These are phyloP conservation scores for Conus ventricosus DNA, from an alignment of 1,140 invertebrate species.

Conservation along the genomic window DNA sequence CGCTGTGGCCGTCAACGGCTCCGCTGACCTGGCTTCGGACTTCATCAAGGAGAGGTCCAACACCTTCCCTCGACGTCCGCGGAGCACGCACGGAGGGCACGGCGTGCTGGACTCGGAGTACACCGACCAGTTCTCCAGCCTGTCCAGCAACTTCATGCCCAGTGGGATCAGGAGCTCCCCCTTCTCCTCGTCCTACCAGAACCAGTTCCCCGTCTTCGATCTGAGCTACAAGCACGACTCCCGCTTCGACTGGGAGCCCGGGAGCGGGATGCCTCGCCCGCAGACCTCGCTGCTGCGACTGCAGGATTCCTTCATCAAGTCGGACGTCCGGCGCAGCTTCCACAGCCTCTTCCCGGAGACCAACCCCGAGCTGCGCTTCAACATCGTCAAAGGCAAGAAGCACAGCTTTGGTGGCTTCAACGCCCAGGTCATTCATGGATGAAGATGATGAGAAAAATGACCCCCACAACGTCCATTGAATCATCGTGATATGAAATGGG, in stretches of 20 bases:
- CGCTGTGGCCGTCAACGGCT: not conserved
- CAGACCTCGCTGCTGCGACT: constrained; percentile 63
- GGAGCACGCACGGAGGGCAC: not conserved
- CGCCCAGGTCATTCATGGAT: constrained; percentile 66
- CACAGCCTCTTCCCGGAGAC: constrained; percentile 62
- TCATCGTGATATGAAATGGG: not conserved
- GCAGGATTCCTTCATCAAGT: constrained; percentile 69
- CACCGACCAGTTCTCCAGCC: constrained; percentile 62
- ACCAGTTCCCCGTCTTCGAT: constrained; percentile 62
- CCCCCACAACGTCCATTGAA: not conserved
- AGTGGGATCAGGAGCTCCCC: constrained; percentile 53
- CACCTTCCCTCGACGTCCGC: not conserved
- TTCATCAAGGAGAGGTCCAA: not conserved
- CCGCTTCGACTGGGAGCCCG: constrained; percentile 67
- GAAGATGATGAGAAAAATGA: not conserved
- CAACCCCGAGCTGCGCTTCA: constrained; percentile 67
- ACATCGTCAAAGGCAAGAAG: constrained; percentile 68
- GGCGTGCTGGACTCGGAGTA: constrained; percentile 47
- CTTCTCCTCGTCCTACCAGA: constrained; percentile 44
- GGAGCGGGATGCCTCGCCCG: constrained; percentile 62
- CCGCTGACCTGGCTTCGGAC: not conserved
- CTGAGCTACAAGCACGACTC: constrained; percentile 65
- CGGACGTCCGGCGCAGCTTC: constrained; percentile 57
- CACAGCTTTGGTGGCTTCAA: constrained; percentile 67
- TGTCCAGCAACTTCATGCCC: constrained; percentile 62